Evolutionary conservation across 2,888 invertebrate species (phyloP), one percentile per base, ranked within the genome.

Genomic region (Clistopyga incitator): DNA sequence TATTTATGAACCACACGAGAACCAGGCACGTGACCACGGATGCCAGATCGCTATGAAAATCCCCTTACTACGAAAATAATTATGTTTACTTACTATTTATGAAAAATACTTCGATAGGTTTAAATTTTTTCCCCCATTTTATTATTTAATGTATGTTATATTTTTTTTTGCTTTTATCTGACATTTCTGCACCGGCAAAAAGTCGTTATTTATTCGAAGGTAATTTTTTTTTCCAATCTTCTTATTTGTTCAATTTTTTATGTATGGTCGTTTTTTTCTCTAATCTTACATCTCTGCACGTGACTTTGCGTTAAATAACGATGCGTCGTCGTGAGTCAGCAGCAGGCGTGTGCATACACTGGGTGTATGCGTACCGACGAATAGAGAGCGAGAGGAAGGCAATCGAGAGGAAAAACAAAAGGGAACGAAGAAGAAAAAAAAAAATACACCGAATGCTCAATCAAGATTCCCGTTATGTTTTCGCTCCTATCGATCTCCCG

Each of bases 401-500:
- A 61, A 13, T 56, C 65, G 65, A 64, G 74, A 54, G 29, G 59
- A 52, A 65, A 38, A 54, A 23, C 56, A 78, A 75, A 72, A 68
- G 59, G 38, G 52, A 61, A 64, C 42, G 6, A 68, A 45, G 11
- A 34, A 50, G 6, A 68, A 45, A 15, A 34, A 50, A 78, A 74
- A 75, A 78, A 65, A 23, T 10, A 38, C 10, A 45, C 76, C 68
- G 75, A 85, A 81, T 81, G 71, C 76, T 76, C 70, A 85, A 78
- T 84, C 81, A 83, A 70, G 50, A 77, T 56, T 77, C 45, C 81
- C 81, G 84, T 84, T 84, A 85, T 50, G 74, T 81, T 80, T 81
- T 74, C 78, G 77, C 74, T 84, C 67, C 68, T 84, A 61, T 68
- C 76, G 76, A 76, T 83, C 76, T 67, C 29, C 76, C 56, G 80